Base-by-base conservation (phyloP, 2,797 vertebrate genomes). In the Clamator glandarius region DNA sequence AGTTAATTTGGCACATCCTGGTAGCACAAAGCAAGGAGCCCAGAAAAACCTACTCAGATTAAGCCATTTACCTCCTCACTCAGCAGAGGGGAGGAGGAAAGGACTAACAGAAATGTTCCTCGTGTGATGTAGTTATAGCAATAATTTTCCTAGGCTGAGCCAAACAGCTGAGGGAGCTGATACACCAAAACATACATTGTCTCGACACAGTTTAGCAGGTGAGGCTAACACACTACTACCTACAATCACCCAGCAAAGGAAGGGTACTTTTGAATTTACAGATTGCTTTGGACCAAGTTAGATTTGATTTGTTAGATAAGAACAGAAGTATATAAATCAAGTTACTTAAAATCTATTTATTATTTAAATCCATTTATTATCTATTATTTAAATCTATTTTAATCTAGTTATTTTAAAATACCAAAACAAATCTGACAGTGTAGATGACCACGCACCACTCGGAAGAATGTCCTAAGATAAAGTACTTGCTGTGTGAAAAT, bases 111-210 rank as follows among this genome's bases (percentile, higher is more conserved):
- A 44, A 35, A 29, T 61, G 33, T 8, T 88, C 18, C 59, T 41
- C 35, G 35, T 66, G 31, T 48, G 67, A 78, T 46, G 26, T 15
- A 61, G 16, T 20, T 63, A 7, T 29, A 36, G 52, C 42, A n/a
- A 15, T 15, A 31, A 11, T 63, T 35, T 51, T 67, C 58, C 39
- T n/a, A 8, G 44, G 75, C 64, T 59, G 39, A 54, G 25, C 26
- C 35, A n/a, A 77, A 85, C 51, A 70, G 77, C 75, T 90, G 87
- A 79, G 79, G 46, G 75, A 92, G 54, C 66, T 81, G 58, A 31
- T 8, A 62, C 35, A 75, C 54, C 64, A 72, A 52, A 85, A 18
- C 44, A 54, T 3, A 21, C 0, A 1, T 6, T n/a, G 17, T 59
- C 31, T 68, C 46, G 28, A 2, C 2, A 50, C 52, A 64, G 50